Evolutionary conservation across 2,113 vertebrate genomes (phyloP).

Genomic region (Elaphurus davidianus): DNA sequence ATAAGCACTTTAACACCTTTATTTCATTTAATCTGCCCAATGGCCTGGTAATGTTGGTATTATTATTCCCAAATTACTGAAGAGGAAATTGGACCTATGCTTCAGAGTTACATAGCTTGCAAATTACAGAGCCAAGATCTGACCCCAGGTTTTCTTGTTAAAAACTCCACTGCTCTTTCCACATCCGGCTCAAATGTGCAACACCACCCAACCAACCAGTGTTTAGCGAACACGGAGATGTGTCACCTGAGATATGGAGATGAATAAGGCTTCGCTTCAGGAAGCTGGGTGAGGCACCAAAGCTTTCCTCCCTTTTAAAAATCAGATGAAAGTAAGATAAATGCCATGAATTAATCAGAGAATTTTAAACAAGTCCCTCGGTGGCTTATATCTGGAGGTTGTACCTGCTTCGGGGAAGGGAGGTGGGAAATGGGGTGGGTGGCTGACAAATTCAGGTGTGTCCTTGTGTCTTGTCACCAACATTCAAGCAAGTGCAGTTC

Average conservation of each 20-base stretch:
- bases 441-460: not conserved
- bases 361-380: slow-evolving; percentile 63
- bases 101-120: not conserved
- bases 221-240: accelerated
- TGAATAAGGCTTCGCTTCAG: slow-evolving; percentile 3
- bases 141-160: not conserved
- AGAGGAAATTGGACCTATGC: slow-evolving; percentile 53
- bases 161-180: not conserved
- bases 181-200: not conserved
- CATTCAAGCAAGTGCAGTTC: not conserved
- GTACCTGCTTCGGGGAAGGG: slow-evolving; percentile 41
- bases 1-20: slow-evolving; percentile 39
- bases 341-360: slow-evolving; percentile 63
- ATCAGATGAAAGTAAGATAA: slow-evolving; percentile 61
- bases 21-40: slow-evolving; percentile 34
- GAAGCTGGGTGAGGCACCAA: slow-evolving; percentile 4
- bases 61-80: slow-evolving; percentile 60
- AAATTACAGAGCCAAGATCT: not conserved
- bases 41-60: slow-evolving; percentile 28
- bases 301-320: slow-evolving; percentile 33
- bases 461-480: slow-evolving; percentile 9
- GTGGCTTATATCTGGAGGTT: slow-evolving; percentile 64
- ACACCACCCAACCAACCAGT: not conserved
- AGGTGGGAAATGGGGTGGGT: not conserved
- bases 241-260: not conserved